These are phyloP conservation scores for Danionella cerebrum DNA, from an alignment of 2,113 vertebrate genomes.

Conservation along the genomic window DNA sequence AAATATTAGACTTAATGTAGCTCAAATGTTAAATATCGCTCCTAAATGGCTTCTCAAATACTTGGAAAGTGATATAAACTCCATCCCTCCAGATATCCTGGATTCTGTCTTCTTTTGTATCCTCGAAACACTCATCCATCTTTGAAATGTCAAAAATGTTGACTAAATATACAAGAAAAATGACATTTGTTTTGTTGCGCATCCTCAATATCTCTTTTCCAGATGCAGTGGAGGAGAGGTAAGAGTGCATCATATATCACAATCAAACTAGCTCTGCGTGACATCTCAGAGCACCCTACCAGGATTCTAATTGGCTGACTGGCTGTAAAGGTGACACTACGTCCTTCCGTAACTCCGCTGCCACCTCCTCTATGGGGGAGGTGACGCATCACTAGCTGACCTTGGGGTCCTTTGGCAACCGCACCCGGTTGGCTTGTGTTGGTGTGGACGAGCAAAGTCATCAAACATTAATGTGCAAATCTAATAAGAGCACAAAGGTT, in stretches of 20 bases:
- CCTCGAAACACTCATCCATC: background rate
- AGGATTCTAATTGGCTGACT: background rate
- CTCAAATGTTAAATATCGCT: too few relatives aligned
- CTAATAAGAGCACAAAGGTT: conserved; percentile 54
- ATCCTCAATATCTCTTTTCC: background rate
- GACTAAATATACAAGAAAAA: background rate
- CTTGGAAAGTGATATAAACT: too few relatives aligned
- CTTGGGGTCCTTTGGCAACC: conserved; percentile 59
- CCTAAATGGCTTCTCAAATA: too few relatives aligned
- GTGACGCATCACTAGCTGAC: conserved; percentile 38
- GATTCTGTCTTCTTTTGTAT: background rate
- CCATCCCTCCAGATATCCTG: background rate
- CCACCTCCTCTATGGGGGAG: conserved; percentile 18
- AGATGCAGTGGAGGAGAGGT: background rate
- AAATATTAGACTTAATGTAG: too few relatives aligned
- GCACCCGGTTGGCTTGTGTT: conserved; percentile 31
- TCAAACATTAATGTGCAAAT: conserved; percentile 69
- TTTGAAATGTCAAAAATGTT: conserved; percentile 3
- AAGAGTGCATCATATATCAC: conserved; percentile 5
- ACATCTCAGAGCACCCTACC: background rate
- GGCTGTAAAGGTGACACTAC: background rate
- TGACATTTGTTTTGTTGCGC: conserved; percentile 10
- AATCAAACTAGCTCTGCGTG: background rate
- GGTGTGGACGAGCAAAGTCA: conserved; percentile 54
- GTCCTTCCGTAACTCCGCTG: background rate